These are phyloP conservation scores for Tachyglossus aculeatus DNA, from an alignment of 2,797 vertebrate species.

Conservation along the genomic window DNA sequence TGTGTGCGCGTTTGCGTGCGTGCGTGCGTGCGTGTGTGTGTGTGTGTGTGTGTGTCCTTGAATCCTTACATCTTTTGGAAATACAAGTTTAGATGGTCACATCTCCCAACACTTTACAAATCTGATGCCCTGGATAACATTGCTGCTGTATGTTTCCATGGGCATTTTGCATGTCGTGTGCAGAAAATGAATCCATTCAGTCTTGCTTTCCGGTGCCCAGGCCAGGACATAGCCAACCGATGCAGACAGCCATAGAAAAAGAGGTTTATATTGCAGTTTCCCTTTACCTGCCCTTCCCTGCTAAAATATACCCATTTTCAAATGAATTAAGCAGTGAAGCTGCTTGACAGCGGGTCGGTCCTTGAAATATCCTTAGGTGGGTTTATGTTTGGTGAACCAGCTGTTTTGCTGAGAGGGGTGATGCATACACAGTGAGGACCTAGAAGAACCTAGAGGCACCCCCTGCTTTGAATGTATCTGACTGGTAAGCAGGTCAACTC, in stretches of 20 bases:
- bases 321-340: constrained; percentile 44
- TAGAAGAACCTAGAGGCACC: too few species aligned
- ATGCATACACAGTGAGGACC: too few species aligned
- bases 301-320: constrained; percentile 36
- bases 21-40: background rate
- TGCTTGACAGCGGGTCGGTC: too few species aligned
- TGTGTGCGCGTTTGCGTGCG: background rate
- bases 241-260: constrained; percentile 46
- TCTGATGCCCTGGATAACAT: constrained; percentile 19
- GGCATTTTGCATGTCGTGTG: constrained; percentile 50
- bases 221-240: constrained; percentile 51
- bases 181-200: constrained; percentile 40
- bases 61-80: background rate
- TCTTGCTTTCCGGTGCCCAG: constrained; percentile 63
- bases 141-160: constrained; percentile 41
- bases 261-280: constrained; percentile 24
- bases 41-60: background rate
- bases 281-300: constrained; percentile 36
- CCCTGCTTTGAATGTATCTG: too few species aligned
- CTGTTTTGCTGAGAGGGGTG: too few species aligned
- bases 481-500: too few species aligned
- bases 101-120: constrained; percentile 10
- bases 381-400: too few species aligned
- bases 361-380: too few species aligned
- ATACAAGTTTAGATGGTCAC: constrained; percentile 31